Evolutionary conservation across 2,797 vertebrate genomes (phyloP).

Genomic region (Tympanoctomys barrerae): DNA sequence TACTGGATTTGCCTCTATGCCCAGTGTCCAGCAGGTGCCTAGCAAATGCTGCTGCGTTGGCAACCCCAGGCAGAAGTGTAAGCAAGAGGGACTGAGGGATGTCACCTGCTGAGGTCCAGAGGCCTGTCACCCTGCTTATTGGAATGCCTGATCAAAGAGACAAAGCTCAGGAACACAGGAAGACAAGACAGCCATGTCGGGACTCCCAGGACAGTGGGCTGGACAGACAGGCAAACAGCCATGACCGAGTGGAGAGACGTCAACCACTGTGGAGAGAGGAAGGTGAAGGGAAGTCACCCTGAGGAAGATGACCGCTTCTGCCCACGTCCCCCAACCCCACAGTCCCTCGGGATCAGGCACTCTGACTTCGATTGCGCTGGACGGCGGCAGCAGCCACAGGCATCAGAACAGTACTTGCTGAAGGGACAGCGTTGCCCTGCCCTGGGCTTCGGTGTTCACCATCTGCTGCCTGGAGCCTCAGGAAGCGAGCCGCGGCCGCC

Average conservation of each 20-base stretch:
- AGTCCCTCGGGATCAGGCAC: accelerated
- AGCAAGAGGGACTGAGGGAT: background rate
- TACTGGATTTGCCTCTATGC: background rate
- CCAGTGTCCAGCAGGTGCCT: background rate
- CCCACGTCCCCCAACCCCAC: background rate
- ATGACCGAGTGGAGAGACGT: background rate
- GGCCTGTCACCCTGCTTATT: background rate
- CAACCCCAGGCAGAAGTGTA: background rate
- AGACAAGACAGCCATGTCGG: background rate
- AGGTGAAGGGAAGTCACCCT: background rate
- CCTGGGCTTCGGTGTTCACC: background rate
- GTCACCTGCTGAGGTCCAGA: too few species aligned
- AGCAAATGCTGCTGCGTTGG: background rate
- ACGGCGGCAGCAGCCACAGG: background rate
- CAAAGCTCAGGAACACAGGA: background rate
- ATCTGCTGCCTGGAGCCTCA: background rate
- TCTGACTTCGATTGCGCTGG: background rate
- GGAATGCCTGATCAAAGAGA: background rate
- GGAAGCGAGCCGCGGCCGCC: background rate
- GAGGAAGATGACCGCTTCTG: background rate
- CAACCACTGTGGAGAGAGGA: background rate
- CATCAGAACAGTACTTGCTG: background rate
- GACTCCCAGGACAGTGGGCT: too few species aligned
- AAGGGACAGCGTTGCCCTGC: background rate
- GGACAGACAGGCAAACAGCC: background rate